Evolutionary conservation across 2,888 invertebrate genomes (phyloP).

Genomic region (Caenorhabditis plicata): DNA sequence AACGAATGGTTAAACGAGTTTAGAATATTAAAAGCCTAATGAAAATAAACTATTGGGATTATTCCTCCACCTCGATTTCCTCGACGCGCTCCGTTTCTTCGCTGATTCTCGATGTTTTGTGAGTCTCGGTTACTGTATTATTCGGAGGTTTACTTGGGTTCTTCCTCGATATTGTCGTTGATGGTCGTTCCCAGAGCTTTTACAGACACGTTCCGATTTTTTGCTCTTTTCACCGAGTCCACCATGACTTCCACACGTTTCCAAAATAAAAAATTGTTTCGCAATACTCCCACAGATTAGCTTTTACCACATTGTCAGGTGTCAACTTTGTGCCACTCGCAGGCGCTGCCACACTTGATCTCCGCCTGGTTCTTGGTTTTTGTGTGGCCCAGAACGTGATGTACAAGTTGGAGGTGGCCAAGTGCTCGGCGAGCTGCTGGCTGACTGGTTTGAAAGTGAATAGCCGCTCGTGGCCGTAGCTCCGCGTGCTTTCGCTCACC

Average conservation of each 20-base stretch:
- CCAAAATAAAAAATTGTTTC: conserved; percentile 25
- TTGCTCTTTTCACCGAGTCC: conserved; percentile 27
- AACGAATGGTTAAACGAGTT: too few species aligned
- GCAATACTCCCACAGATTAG: too few species aligned
- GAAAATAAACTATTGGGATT: too few species aligned
- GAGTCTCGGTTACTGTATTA: too few species aligned
- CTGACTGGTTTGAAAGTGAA: conserved; percentile 68
- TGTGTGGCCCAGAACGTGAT: conserved; percentile 70
- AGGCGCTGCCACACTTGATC: conserved; percentile 15
- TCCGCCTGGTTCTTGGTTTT: conserved; percentile 18
- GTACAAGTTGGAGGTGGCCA: conserved; percentile 68
- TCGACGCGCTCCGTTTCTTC: too few species aligned
- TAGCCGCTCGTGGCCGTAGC: conserved; percentile 68
- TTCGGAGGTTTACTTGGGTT: too few species aligned
- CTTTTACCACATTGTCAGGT: conserved; percentile 16
- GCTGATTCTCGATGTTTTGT: too few species aligned
- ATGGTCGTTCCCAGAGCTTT: conserved; percentile 40
- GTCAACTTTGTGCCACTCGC: conserved; percentile 6
- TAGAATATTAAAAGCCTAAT: too few species aligned
- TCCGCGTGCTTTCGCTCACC: conserved; percentile 68
- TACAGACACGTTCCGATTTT: conserved; percentile 38
- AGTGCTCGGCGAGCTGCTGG: conserved; percentile 68
- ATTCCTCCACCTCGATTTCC: too few species aligned
- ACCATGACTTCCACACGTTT: conserved; percentile 35
- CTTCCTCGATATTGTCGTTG: too few species aligned